Base-by-base conservation (phyloP, 35 echinoderm and acorn worm species). In the Eucidaris tribuloides region DNA sequence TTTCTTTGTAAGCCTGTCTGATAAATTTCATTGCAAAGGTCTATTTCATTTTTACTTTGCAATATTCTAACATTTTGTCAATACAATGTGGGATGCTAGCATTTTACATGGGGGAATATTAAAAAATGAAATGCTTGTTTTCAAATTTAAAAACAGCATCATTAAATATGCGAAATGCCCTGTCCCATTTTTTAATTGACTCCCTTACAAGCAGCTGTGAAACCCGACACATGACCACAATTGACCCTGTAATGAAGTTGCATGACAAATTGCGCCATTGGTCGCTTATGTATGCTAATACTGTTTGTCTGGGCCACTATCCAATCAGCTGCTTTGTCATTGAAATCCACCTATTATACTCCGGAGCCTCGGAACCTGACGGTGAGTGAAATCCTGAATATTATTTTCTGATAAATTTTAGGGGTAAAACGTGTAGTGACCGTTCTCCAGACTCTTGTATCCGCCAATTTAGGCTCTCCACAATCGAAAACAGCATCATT, bases 381-480 rank as follows among this genome's bases (percentile, higher is more conserved):
- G 96, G 96, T 99, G 96, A 99, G 96, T 99, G 90, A 86, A 93
- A 97, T 93, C 79, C 90, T 88, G 96, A 99, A 99, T 99, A 99
- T 93, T 99, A 99, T 99, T 92, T 99, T 99, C 96, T 99, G 96
- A 99, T 99, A 99, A 99, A 99, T 89, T 97, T 99, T 99, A 99
- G 86, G 92, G 96, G 96, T 88, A 92, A 99, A 99, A 93, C 86
- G 86, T 68, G 66, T n/a, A 32, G 65, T 84, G 64, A 90, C 90
- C 77, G 83, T 83, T 91, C 87, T 90, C 81, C 65, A 41, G 70
- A 82, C 66, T 39, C 65, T 58, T 66, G 62, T 25, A 58, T 66
- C 34, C 24, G 42, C 57, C 33, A 77, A 84, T 62, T 77, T 84
- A 83, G 59, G 13, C 40, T 32, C 40, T 83, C 45, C 83, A 42